Conservation (phyloP, 2,797 vertebrate species). For the Australoheros facetus region DNA sequence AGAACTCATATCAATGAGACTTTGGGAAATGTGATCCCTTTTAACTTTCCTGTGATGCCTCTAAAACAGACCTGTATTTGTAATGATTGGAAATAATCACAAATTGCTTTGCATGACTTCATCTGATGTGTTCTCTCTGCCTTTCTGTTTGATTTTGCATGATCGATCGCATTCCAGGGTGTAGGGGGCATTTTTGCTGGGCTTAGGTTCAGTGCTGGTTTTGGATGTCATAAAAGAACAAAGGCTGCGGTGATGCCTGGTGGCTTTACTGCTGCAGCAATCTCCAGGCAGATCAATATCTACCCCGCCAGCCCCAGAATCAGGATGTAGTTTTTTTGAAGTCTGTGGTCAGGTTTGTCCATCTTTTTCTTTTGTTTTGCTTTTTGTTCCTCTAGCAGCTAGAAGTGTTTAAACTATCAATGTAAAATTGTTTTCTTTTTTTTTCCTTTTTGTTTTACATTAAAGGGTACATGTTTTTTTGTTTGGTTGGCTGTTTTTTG, state of each 20-base stretch:
- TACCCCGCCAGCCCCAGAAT: constrained; percentile 60
- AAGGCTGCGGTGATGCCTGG: constrained; percentile 28
- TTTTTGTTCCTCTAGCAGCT: constrained; percentile 44
- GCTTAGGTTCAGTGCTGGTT: constrained; percentile 30
- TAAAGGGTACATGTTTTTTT: constrained; percentile 48
- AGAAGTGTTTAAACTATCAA: constrained; percentile 59
- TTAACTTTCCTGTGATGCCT: constrained; percentile 69
- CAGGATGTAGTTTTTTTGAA: constrained; percentile 79
- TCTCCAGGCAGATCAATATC: constrained; percentile 44
- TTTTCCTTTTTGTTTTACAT: constrained; percentile 40
- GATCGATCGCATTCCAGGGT: constrained; percentile 67
- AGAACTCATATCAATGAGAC: constrained; percentile 45
- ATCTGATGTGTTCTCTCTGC: constrained; percentile 72
- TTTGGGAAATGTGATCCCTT: constrained; percentile 58
- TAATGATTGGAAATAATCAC: constrained; percentile 66
- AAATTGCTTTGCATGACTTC: constrained; percentile 72
- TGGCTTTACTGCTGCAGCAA: constrained; percentile 43
- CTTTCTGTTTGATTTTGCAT: constrained; percentile 72
- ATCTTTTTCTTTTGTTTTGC: constrained; percentile 36
- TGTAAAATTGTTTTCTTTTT: constrained; percentile 33
- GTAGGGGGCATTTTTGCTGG: constrained; percentile 39
- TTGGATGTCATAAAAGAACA: constrained; percentile 27
- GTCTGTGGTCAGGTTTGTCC: constrained; percentile 55
- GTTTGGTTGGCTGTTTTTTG: constrained; percentile 5
- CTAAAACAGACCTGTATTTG: constrained; percentile 65